phyloP scores from a whole-genome alignment of 1,140 invertebrate genomes.

The Dryas iulia region DNA sequence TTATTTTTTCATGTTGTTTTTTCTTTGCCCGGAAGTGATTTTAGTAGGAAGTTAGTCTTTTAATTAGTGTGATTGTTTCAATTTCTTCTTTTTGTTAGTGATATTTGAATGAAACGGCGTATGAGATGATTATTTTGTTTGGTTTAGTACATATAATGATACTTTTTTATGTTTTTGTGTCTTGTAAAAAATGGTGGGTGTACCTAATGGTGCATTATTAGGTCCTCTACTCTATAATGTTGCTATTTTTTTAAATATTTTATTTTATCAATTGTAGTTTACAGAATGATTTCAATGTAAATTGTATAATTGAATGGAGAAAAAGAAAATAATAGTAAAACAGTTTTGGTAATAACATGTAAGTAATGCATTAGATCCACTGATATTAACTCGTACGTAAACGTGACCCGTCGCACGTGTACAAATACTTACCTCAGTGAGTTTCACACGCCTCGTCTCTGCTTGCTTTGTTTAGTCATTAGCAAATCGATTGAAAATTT shows the following conservation, averaged over 20 bases:
- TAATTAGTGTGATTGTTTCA: background rate
- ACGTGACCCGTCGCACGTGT: conserved; percentile 10
- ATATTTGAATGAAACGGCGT: background rate
- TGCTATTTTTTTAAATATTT: no score
- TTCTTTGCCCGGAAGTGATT: background rate
- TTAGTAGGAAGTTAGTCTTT: background rate
- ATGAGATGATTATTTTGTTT: background rate
- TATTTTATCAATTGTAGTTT: background rate
- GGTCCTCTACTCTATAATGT: no score
- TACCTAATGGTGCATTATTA: no score
- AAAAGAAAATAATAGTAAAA: background rate
- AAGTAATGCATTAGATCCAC: background rate
- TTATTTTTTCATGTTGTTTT: background rate
- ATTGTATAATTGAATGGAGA: background rate
- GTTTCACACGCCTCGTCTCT: background rate
- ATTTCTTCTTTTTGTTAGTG: background rate
- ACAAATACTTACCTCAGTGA: background rate
- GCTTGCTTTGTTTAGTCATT: background rate
- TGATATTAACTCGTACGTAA: background rate
- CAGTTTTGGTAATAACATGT: background rate
- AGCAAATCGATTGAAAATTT: background rate
- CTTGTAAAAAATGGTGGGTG: no score
- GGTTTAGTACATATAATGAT: no score
- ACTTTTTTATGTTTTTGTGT: no score
- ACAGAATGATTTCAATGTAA: background rate